These are phyloP conservation scores for Catotricha subobsoleta DNA, from an alignment of 2,888 invertebrate genomes.

Conservation along the genomic window DNA sequence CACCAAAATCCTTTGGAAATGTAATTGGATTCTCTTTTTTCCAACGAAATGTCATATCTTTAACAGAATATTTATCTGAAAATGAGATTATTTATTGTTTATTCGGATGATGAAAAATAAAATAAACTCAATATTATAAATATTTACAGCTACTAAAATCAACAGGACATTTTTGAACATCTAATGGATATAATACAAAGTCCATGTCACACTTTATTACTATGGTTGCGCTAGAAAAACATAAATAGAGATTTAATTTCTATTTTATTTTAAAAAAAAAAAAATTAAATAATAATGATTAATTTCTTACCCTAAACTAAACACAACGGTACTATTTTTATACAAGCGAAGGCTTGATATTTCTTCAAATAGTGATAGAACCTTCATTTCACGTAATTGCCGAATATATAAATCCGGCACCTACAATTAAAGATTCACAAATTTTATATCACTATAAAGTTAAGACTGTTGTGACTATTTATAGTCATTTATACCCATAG, in stretches of 20 bases:
- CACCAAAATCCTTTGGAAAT: slow-evolving; percentile 34
- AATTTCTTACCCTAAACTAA: slow-evolving; percentile 42
- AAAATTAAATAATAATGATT: slow-evolving; percentile 6
- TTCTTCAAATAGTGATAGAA: slow-evolving; percentile 41
- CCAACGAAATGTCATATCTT: slow-evolving; percentile 44
- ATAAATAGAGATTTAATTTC: slow-evolving; percentile 3
- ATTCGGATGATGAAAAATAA: background rate
- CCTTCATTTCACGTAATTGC: slow-evolving; percentile 42
- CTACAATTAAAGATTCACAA: slow-evolving; percentile 19
- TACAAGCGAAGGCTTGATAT: slow-evolving; percentile 43
- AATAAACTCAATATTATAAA: slow-evolving; percentile 1
- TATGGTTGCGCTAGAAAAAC: slow-evolving; percentile 36
- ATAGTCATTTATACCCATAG: slow-evolving; percentile 14
- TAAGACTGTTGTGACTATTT: background rate
- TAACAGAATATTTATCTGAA: slow-evolving; percentile 40
- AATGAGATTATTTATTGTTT: slow-evolving; percentile 1
- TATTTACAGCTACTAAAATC: slow-evolving; percentile 48
- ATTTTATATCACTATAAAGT: background rate
- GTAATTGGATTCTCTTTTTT: slow-evolving; percentile 36
- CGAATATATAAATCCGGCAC: slow-evolving; percentile 45
- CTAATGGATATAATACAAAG: slow-evolving; percentile 42
- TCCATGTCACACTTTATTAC: slow-evolving; percentile 49
- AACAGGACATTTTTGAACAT: slow-evolving; percentile 43
- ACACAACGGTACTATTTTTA: slow-evolving; percentile 41
- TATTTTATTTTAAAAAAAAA: slow-evolving; percentile 9